phyloP scores from a whole-genome alignment of 2,113 vertebrate genomes.

The Antigone vipio region DNA sequence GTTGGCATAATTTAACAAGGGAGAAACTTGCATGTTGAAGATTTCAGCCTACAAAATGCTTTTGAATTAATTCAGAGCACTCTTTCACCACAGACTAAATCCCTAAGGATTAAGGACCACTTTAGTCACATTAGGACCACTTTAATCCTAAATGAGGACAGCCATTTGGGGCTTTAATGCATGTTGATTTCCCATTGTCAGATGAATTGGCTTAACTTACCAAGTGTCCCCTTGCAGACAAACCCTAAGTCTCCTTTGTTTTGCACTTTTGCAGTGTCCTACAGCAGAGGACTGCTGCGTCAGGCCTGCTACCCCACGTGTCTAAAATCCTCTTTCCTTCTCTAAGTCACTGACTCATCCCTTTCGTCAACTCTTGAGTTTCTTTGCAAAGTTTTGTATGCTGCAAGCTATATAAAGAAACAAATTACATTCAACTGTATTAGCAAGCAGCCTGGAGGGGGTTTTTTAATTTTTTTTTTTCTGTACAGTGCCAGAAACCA shows the following conservation, averaged over 20 bases:
- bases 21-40: background rate
- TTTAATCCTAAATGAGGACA: background rate
- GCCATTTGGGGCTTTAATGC: background rate
- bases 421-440: background rate
- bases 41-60: background rate
- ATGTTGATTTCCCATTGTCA: background rate
- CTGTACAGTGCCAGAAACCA: background rate
- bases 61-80: background rate
- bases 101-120: background rate
- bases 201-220: background rate
- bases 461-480: background rate
- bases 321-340: slow-evolving; percentile 24
- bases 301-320: background rate
- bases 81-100: background rate
- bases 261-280: background rate
- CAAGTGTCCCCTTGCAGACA: background rate
- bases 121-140: slow-evolving; percentile 20
- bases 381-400: slow-evolving; percentile 19
- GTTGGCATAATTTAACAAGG: background rate
- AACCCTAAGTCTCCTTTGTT: background rate
- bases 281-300: background rate
- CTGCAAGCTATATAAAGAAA: slow-evolving; percentile 49
- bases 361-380: background rate
- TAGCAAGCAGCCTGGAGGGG: background rate
- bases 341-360: slow-evolving; percentile 48